Base-by-base conservation (phyloP, 2,113 vertebrate species). In the Alaudala cheleensis region DNA sequence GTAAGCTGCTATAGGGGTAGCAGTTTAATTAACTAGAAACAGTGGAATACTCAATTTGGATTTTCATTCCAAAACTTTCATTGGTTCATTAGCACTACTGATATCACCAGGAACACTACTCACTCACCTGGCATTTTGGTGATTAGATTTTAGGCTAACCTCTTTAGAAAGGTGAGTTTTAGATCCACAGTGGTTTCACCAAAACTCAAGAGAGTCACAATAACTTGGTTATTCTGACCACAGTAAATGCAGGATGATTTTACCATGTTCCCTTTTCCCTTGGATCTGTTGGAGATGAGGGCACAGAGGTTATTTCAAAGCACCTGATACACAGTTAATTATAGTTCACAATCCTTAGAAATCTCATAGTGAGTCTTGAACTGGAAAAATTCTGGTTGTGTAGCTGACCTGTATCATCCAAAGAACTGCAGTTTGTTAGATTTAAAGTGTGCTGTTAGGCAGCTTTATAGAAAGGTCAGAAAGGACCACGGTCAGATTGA, bases 251-350 rank as follows among this genome's bases (percentile, higher is more conserved):
- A 19, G 40, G 11, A 24, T n/a, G 26, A 34, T 51, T 92, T 39
- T 69, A 82, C 18, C 0, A 0, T 45, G 9, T 62, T 53, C 10
- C 12, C 51, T 33, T 67, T 72, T 57, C 39, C 44, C 12, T 44
- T 70, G 31, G 31, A 61, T 70, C 28, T 54, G 4, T 28, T 84
- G 42, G 28, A 58, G 19, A 9, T 13, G 10, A 65, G 22, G 70
- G 22, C 31, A 40, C 37, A 19, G 17, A 14, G 0, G 0, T 51
- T 56, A 20, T 37, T 86, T 57, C 4, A 5, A 47, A 61, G n/a
- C 47, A 74, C 20, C 11, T 20, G 13, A 69, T 57, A 28, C 0
- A 10, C 33, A 39, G 33, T 65, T 91, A 77, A 65, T 11, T 1
- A 1, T 23, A 58, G 23, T 33, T 42, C 33, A 85, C 12, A 79